phyloP scores from a whole-genome alignment of 2,888 invertebrate genomes.

The Andrena trimmerana region DNA sequence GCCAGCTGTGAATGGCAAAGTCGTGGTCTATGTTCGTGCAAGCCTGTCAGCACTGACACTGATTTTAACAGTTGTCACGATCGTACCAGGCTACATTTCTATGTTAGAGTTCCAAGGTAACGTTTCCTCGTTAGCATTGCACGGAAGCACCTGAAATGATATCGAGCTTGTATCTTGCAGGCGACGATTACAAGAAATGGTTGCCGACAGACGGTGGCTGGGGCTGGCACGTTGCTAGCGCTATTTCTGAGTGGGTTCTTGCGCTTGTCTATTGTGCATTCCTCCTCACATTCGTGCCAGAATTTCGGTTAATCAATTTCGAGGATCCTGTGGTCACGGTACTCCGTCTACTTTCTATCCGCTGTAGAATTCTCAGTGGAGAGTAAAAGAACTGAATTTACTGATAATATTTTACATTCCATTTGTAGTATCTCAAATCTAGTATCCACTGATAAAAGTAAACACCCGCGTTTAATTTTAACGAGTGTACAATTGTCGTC shows the following conservation, averaged over 20 bases:
- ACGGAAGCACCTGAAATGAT: background rate
- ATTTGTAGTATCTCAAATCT: too few relatives aligned
- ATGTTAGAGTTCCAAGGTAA: conserved; percentile 78
- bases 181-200: conserved; percentile 85
- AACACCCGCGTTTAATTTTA: too few relatives aligned
- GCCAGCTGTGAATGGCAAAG: conserved; percentile 76
- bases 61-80: conserved; percentile 73
- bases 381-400: background rate
- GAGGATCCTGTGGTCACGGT: conserved; percentile 76
- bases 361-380: background rate
- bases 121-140: background rate
- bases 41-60: conserved; percentile 74
- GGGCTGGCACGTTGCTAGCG: conserved; percentile 86
- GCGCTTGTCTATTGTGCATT: conserved; percentile 86
- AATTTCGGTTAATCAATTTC: conserved; percentile 85
- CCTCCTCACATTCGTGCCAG: conserved; percentile 86
- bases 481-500: background rate
- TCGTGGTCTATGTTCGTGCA: conserved; percentile 77
- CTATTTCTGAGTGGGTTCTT: conserved; percentile 87
- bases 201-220: conserved; percentile 86
- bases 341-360: background rate
- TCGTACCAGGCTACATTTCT: conserved; percentile 77
- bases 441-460: too few relatives aligned
- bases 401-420: too few relatives aligned
- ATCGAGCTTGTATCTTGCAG: conserved; percentile 70